phyloP scores from a whole-genome alignment of 2,888 invertebrate genomes.

The Cryptocheilus praepositus region DNA sequence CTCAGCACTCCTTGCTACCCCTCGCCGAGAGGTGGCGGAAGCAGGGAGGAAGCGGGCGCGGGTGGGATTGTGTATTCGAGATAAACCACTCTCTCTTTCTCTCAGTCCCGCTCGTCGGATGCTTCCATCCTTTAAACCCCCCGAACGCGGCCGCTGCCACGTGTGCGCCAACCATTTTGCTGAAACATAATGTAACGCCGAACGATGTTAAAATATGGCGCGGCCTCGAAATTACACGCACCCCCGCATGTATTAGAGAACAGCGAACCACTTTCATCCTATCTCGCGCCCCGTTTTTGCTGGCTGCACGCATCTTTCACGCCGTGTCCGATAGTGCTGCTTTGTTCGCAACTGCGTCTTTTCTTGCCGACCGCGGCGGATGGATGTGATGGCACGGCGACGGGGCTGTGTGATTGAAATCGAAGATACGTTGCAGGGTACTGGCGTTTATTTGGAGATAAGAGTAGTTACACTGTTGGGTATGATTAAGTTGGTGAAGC shows the following conservation, averaged over 20 bases:
- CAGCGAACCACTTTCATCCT: constrained; percentile 24
- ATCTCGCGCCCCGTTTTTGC: background rate
- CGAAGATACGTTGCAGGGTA: too few species aligned
- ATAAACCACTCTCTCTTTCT: constrained; percentile 65
- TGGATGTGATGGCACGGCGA: background rate
- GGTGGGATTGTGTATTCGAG: constrained; percentile 70
- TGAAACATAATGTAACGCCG: constrained; percentile 69
- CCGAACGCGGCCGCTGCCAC: constrained; percentile 63
- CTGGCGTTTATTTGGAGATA: too few species aligned
- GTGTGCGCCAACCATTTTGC: constrained; percentile 72
- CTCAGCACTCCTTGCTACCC: constrained; percentile 18
- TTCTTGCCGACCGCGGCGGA: background rate
- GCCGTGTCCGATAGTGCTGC: background rate
- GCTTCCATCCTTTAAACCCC: too few species aligned
- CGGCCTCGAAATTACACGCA: constrained; percentile 59
- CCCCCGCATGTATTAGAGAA: constrained; percentile 58
- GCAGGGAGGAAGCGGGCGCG: constrained; percentile 22
- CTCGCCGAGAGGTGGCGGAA: constrained; percentile 14
- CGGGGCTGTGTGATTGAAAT: too few species aligned
- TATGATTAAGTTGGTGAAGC: too few species aligned
- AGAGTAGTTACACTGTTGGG: too few species aligned
- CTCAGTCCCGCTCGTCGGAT: background rate
- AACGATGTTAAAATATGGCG: constrained; percentile 70
- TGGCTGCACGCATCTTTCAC: background rate
- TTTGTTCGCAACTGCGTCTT: background rate